Base-by-base conservation (phyloP, 2,113 vertebrate genomes). In the Channa maculata region DNA sequence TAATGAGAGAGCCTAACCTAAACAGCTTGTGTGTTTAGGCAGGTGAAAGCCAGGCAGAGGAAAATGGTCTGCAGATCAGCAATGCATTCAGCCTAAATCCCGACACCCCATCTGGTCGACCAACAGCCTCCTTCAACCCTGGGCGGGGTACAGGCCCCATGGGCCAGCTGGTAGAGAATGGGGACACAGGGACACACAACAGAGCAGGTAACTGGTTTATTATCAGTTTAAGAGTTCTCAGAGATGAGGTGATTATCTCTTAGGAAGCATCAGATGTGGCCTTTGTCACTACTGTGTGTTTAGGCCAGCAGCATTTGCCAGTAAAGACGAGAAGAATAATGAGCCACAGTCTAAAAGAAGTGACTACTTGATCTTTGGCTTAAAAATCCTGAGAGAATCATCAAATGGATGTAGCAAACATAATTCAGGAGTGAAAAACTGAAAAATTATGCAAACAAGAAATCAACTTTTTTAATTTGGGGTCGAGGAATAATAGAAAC, bases 91-190 rank as follows among this genome's bases (percentile, higher is more conserved):
- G 95, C 93, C 93, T 96, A 91, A 98, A 95, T 88, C 86, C 91
- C 0, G 94, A 94, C 53, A 80, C 86, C 49, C 88, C 90, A 54
- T 79, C 89, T 48, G 63, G 70, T 72, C 84, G 82, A 75, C 80
- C 84, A 1, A 91, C 90, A 2, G 59, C 91, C 72, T 96, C 96
- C 90, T 99, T 98, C 93, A 98, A 99, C 94, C 97, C 96, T 37
- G 97, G 97, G 92, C 96, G 96, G 79, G 95, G 97, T 60, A 84
- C 81, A 65, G 95, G 86, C 7, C 94, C 94, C 80, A 69, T 94
- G 88, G 95, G 94, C 78, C 96, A 97, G 88, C 95, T 95, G 43
- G 96, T 97, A 85, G 96, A 98, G 93, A 98, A 99, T 68, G 98
- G 98, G 88, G 98, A 98, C 90, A 94, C 95, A 8, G 95, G 93